Percentiles rank a stretch among this genome's conserved stretches.
Evolutionary conservation across 2,888 invertebrate species (phyloP).

Genomic region (Rutpela maculata): DNA sequence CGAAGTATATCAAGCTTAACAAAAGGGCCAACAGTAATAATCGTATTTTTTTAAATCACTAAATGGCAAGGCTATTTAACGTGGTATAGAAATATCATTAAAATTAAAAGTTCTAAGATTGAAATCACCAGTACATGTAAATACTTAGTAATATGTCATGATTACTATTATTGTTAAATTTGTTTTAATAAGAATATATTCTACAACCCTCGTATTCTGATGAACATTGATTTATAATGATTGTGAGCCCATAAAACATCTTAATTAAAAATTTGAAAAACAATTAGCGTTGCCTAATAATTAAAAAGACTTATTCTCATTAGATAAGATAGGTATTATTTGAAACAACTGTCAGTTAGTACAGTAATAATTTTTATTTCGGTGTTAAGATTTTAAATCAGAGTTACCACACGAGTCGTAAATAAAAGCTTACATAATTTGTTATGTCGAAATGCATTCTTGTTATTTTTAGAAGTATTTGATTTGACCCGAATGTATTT

Average conservation of each 20-base stretch:
- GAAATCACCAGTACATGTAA: too few relatives aligned
- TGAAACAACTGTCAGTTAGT: constrained; percentile 1
- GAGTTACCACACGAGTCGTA: background rate
- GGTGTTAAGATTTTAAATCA: background rate
- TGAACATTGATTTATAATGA: background rate
- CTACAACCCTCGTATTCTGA: background rate
- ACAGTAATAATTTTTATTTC: background rate
- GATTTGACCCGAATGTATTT: background rate
- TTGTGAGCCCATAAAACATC: background rate
- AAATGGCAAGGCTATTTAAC: too few relatives aligned
- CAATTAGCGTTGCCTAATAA: constrained; percentile 8
- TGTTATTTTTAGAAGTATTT: constrained; percentile 14
- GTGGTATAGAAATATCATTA: too few relatives aligned
- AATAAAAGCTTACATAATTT: constrained; percentile 8
- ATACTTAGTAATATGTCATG: too few relatives aligned
- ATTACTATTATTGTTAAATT: too few relatives aligned
- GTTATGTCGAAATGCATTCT: constrained; percentile 11
- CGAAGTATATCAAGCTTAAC: too few relatives aligned
- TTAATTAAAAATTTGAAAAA: constrained; percentile 9
- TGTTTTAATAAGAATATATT: background rate
- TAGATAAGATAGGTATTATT: background rate
- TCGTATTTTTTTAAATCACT: too few relatives aligned
- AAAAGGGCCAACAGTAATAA: too few relatives aligned
- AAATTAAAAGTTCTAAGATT: too few relatives aligned
- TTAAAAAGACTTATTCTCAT: background rate